These are phyloP conservation scores for Coecobrya sp. DNA, from an alignment of 2,888 invertebrate species.

Conservation along the genomic window DNA sequence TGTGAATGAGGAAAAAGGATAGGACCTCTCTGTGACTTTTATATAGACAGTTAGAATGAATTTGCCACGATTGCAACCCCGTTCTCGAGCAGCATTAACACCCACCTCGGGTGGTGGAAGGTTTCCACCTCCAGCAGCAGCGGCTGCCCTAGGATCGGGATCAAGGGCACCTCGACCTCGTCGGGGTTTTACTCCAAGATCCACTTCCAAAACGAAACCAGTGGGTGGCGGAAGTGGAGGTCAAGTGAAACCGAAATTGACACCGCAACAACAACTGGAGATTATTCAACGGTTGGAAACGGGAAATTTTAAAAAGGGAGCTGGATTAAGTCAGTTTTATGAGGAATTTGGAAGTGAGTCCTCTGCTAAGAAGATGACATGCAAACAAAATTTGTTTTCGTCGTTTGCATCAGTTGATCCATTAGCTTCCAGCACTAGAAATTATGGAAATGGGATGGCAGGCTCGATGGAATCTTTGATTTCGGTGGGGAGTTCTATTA, in stretches of 20 bases:
- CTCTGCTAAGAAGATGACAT: neutral
- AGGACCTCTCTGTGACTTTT: too few species aligned
- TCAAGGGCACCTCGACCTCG: neutral
- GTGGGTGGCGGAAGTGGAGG: neutral
- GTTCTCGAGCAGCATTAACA: slow-evolving; percentile 3
- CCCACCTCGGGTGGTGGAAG: slow-evolving; percentile 4
- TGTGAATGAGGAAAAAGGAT: too few species aligned
- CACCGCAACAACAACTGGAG: slow-evolving; percentile 62
- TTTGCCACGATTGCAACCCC: slow-evolving; percentile 33
- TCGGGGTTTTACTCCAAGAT: slow-evolving; percentile 57
- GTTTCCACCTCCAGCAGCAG: slow-evolving; percentile 21
- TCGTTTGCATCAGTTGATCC: slow-evolving; percentile 67
- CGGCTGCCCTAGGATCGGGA: neutral
- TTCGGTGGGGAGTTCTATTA: slow-evolving; percentile 32
- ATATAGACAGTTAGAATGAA: slow-evolving; percentile 42
- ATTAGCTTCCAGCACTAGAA: slow-evolving; percentile 63
- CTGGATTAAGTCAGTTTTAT: slow-evolving; percentile 68
- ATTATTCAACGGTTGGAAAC: slow-evolving; percentile 57
- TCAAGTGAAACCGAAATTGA: slow-evolving; percentile 56
- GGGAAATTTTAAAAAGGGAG: slow-evolving; percentile 48
- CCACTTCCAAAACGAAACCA: slow-evolving; percentile 21
- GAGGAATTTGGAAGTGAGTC: slow-evolving; percentile 16
- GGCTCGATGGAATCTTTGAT: slow-evolving; percentile 63
- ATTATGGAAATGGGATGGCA: slow-evolving; percentile 70
- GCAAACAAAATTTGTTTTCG: slow-evolving; percentile 65